Evolutionary conservation across 30 jellyfish, hydroid and myxozoan species (phyloP), one percentile per base, ranked within the genome.

Genomic region (Chironex yamaguchii): DNA sequence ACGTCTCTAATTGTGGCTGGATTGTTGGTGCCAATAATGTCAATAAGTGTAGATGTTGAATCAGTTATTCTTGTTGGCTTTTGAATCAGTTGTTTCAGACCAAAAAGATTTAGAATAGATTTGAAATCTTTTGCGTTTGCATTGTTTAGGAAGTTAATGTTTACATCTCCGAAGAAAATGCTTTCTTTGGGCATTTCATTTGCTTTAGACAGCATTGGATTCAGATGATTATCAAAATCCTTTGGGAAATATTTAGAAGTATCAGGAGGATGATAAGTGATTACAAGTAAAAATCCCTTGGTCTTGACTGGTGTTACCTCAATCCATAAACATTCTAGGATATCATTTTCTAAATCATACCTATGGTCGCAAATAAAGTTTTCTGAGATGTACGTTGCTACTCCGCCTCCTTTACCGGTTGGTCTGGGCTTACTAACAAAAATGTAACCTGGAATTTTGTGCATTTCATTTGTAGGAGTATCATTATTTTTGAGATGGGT

Each of bases 371-470:
- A 69, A 42, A 82, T 82, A 52, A 67, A 42, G 52, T 82, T 82
- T 82, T 82, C 92, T 66, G 92, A 67, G 79, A 84, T 84, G 82
- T 83, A 69, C 51, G 93, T 81, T 67, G 87, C 93, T 24, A 83
- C 93, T 83, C 87, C 93, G 54, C 88, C 88, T 76, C 88, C 88
- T 49, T 69, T 69, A 22, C 86, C 86, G 49, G 86, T 73, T 73
- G 50, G 88, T 76, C 88, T 76, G 62, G 87, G 79, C 54, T 53
- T 53, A 63, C 90, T 36, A 67, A 83, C 86, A 54, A 83, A 83
- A 68, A 69, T 68, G 92, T 67, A 82, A 49, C 93, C 87, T 67
- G 93, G 87, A 68, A 83, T 67, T 50, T 83, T 69, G 87, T 33
- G 87, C 58, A 83, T 83, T 83, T 49, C 93, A 49, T 69, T 68